Evolutionary conservation across 2,888 invertebrate genomes (phyloP).

Genomic region (Caenorhabditis zanzibari): DNA sequence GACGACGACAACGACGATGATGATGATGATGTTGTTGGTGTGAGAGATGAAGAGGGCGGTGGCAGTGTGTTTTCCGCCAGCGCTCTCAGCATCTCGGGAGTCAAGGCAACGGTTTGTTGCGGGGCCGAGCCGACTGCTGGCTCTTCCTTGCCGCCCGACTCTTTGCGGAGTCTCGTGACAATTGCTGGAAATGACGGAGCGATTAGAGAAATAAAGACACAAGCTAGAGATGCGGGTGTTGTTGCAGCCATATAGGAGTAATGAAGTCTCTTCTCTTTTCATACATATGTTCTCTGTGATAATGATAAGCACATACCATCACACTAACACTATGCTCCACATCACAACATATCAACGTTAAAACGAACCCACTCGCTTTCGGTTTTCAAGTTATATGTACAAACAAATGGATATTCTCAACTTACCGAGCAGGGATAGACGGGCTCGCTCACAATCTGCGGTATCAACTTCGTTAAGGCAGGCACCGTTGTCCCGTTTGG

Average conservation of each 20-base stretch:
- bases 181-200: slow-evolving; percentile 46
- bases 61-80: slow-evolving; percentile 25
- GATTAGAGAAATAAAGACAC: slow-evolving; percentile 28
- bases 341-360: slow-evolving; percentile 34
- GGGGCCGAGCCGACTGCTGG: not conserved
- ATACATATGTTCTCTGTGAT: slow-evolving; percentile 24
- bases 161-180: slow-evolving; percentile 45
- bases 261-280: not conserved
- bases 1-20: no score
- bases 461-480: slow-evolving; percentile 96
- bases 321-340: slow-evolving; percentile 30
- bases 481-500: slow-evolving; percentile 88
- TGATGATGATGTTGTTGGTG: no score
- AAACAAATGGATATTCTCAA: not conserved
- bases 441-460: slow-evolving; percentile 95
- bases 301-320: slow-evolving; percentile 40
- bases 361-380: slow-evolving; percentile 7
- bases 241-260: slow-evolving; percentile 1
- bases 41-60: not conserved
- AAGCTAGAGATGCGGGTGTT: not conserved
- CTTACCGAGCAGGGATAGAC: slow-evolving; percentile 72
- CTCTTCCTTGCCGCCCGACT: slow-evolving; percentile 29
- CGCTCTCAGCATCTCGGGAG: slow-evolving; percentile 34
- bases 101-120: slow-evolving; percentile 34
- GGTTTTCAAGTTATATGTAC: no score